These are phyloP conservation scores for Masnerella sp. DNA, from an alignment of 2,888 invertebrate genomes.

Conservation along the genomic window DNA sequence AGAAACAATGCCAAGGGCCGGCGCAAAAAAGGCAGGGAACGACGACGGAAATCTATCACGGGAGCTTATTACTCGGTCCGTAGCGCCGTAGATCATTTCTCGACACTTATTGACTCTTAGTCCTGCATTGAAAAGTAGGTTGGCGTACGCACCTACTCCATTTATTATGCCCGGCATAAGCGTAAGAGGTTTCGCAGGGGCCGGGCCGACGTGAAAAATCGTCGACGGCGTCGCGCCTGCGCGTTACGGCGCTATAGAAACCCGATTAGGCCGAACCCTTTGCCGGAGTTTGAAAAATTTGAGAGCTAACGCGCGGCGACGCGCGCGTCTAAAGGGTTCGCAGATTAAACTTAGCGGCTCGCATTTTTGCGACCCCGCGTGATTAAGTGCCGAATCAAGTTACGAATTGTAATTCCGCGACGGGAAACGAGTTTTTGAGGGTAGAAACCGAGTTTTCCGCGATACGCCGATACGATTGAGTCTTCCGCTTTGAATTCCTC, in stretches of 20 bases:
- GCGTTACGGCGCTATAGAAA: slow-evolving; percentile 55
- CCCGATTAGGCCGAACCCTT: slow-evolving; percentile 59
- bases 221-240: slow-evolving; percentile 56
- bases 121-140: slow-evolving; percentile 76
- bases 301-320: slow-evolving; percentile 60
- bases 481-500: no score
- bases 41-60: slow-evolving; percentile 48
- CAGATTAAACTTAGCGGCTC: slow-evolving; percentile 57
- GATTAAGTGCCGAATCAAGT: slow-evolving; percentile 57
- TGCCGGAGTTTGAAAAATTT: slow-evolving; percentile 59
- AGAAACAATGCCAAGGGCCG: slow-evolving; percentile 16
- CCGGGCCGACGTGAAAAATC: slow-evolving; percentile 55
- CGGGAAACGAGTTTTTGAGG: slow-evolving; percentile 15
- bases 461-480: background rate
- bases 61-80: slow-evolving; percentile 67
- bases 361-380: slow-evolving; percentile 47
- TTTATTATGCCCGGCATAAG: slow-evolving; percentile 61
- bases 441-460: background rate
- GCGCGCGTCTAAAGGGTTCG: slow-evolving; percentile 52
- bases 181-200: slow-evolving; percentile 35
- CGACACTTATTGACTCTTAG: slow-evolving; percentile 77
- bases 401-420: slow-evolving; percentile 38
- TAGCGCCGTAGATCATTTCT: slow-evolving; percentile 73
- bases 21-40: background rate
- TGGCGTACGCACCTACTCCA: slow-evolving; percentile 62